Evolutionary conservation across 2,113 vertebrate species (phyloP), one percentile per base, ranked within the genome.

Genomic region (Pteronura brasiliensis): DNA sequence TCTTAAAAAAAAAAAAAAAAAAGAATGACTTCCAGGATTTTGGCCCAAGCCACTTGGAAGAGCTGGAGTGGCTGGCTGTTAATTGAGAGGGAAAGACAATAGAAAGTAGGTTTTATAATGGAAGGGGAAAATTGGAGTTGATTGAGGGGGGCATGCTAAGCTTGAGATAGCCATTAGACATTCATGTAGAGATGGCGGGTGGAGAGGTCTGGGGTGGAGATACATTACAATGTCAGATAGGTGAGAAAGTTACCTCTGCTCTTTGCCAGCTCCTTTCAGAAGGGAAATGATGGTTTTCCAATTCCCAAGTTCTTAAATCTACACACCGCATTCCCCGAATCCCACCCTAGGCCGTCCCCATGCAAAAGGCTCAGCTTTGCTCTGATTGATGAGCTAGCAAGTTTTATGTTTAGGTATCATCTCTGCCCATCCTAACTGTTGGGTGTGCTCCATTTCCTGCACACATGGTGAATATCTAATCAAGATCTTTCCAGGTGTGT

Each of bases 301-400:
- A 57, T 77, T 21, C 72, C 91, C 9, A 52, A 3, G 20, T 52
- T 93, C 59, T 80, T 93, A 80, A 65, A 39, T 49, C 31, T 79
- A n/a, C 0, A 0, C 0, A 14, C 25, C 8, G 0, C 4, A 14
- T 67, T n/a, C 23, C 18, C 36, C 0, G 1, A 34, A 6, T 4
- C 25, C 39, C 44, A 34, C 3, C 2, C 2, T 12, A 3, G 36
- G 34, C 3, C 42, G 34, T 1, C 34, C 55, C 20, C 29, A 47
- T 36, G 36, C 7, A 63, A 34, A 74, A 47, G 59, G 39, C 7
- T 95, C 47, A 23, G 52, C 12, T 65, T 55, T 74, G 59, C 76
- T 91, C 21, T 84, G 27, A 84, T 67, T 81, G 47, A 69, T 52
- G 79, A 86, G 39, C 39, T 52, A 21, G 6, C 3, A 47, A 29